Evolutionary conservation across 2,888 invertebrate species (phyloP).

Genomic region (Exocentrus adspersus): DNA sequence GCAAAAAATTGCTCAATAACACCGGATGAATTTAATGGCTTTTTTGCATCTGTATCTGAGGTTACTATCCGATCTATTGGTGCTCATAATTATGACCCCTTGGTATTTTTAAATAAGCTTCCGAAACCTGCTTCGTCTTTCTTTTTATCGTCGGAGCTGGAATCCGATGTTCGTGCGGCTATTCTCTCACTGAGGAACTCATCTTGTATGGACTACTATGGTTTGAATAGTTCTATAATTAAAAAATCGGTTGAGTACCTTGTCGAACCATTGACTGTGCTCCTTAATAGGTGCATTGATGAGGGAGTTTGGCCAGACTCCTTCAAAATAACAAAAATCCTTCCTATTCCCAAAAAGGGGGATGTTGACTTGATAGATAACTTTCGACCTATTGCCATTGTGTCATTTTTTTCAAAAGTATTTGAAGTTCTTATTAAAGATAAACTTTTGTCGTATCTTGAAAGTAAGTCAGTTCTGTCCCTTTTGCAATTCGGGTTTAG

Average conservation of each 20-base stretch:
- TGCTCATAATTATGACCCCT: neutral
- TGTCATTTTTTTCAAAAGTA: neutral
- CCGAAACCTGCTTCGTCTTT: neutral
- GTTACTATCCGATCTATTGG: neutral
- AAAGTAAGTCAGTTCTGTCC: neutral
- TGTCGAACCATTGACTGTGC: neutral
- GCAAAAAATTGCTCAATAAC: neutral
- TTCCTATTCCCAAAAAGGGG: conserved; percentile 1
- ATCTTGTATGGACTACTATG: neutral
- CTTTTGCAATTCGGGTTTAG: conserved; percentile 4
- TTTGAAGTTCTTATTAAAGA: neutral
- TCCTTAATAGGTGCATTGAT: neutral
- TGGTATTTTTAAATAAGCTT: neutral
- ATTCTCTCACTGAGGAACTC: neutral
- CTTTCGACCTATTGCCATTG: neutral
- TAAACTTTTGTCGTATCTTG: neutral
- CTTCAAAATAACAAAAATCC: neutral
- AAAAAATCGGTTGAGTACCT: neutral
- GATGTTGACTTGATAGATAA: neutral
- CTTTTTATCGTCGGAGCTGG: neutral
- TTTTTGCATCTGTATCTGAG: neutral
- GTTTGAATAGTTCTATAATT: neutral
- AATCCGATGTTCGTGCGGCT: neutral
- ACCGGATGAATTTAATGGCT: neutral
- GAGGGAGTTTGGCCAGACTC: neutral